Conservation (phyloP, 2,797 vertebrate genomes). For the Zalophus californianus region DNA sequence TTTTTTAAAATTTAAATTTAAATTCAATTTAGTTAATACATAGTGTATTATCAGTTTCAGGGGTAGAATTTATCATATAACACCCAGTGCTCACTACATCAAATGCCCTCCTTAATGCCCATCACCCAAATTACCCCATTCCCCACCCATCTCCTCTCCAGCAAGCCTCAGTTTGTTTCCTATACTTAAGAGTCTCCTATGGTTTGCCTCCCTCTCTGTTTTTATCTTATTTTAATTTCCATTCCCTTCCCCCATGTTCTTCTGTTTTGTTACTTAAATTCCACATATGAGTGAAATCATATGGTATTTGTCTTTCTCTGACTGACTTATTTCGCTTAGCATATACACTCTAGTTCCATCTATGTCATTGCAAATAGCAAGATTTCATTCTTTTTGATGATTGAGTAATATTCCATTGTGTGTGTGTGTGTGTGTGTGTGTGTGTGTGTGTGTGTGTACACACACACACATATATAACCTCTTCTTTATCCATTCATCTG, state of each 20-base stretch:
- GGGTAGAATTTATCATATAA: neutral
- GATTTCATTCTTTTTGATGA: neutral
- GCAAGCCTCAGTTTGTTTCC: neutral
- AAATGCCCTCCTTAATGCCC: neutral
- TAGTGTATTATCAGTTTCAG: neutral
- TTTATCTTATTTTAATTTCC: neutral
- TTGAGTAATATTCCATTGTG: neutral
- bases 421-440: too few relatives aligned
- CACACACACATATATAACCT: too few relatives aligned
- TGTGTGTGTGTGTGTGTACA: too few relatives aligned
- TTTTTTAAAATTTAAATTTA: neutral
- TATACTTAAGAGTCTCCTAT: neutral
- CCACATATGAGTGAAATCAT: neutral
- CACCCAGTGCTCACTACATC: neutral
- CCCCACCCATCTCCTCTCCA: too few relatives aligned
- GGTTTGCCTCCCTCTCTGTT: neutral
- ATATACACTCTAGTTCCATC: neutral
- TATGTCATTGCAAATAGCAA: neutral
- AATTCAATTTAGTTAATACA: neutral
- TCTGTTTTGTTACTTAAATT: neutral
- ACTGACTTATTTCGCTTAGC: neutral
- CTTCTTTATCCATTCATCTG: neutral
- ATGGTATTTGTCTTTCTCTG: neutral
- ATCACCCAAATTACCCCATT: neutral
- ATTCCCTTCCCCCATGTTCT: neutral